Evolutionary conservation across 2,797 vertebrate genomes (phyloP).

Genomic region (Cossypha niveicapilla): DNA sequence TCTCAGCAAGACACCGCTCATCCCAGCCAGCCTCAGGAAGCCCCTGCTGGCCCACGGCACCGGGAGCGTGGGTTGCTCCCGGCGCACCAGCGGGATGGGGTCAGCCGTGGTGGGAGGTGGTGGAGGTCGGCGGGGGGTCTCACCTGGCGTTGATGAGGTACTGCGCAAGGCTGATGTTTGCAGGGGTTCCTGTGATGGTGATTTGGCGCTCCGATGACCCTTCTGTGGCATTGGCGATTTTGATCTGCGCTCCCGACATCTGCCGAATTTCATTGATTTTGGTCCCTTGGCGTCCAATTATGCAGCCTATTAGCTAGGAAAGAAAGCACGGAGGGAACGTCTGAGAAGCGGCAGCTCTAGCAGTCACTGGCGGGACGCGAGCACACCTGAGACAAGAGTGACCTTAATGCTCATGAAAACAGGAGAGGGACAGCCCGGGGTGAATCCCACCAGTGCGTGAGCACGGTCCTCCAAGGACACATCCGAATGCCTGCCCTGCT

Average conservation of each 20-base stretch:
- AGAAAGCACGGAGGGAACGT: constrained; percentile 48
- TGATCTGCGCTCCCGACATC: constrained; percentile 98
- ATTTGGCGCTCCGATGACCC: constrained; percentile 96
- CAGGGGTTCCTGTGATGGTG: constrained; percentile 96
- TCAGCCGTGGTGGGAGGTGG: background rate
- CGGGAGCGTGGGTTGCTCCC: background rate
- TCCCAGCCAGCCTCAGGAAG: background rate
- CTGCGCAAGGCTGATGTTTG: constrained; percentile 97
- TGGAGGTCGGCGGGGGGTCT: background rate
- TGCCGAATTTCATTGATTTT: constrained; percentile 99
- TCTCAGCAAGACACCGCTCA: background rate
- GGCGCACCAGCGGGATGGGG: rapidly evolving
- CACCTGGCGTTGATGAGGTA: constrained; percentile 99
- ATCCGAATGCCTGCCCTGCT: background rate
- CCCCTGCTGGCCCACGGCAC: background rate
- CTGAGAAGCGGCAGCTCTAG: constrained; percentile 31
- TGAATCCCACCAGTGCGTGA: background rate
- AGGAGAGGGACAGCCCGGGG: background rate
- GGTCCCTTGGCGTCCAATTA: constrained; percentile 97
- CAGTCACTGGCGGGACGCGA: background rate
- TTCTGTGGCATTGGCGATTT: constrained; percentile 96
- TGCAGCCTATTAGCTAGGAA: constrained; percentile 96
- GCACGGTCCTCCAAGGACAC: background rate
- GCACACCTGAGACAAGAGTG: background rate
- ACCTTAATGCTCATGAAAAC: background rate